These are phyloP conservation scores for Toxotes lorentzi DNA, from an alignment of 2,797 vertebrate genomes.

Conservation along the genomic window DNA sequence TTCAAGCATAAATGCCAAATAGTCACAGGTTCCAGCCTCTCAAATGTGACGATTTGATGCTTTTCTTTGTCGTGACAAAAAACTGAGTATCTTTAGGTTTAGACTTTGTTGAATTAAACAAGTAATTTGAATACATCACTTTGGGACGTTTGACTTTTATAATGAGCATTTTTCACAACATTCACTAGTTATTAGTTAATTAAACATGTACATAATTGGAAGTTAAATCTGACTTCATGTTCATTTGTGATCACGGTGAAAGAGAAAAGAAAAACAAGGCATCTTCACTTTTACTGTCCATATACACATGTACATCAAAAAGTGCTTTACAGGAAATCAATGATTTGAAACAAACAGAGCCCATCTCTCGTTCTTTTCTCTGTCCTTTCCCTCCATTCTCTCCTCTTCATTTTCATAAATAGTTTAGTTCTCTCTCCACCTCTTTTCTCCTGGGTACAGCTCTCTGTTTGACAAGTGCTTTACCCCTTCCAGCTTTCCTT, in stretches of 20 bases:
- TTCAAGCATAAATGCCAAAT: not conserved
- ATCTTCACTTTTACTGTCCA: not conserved
- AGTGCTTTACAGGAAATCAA: not conserved
- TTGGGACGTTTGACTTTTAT: not conserved
- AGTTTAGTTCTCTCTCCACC: constrained; percentile 37
- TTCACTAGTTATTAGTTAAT: too few relatives aligned
- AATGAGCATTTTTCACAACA: too few relatives aligned
- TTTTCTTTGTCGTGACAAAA: not conserved
- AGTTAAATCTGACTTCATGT: not conserved
- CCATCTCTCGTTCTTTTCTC: not conserved
- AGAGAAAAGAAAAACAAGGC: not conserved
- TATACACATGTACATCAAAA: not conserved
- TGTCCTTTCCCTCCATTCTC: not conserved
- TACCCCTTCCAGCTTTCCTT: constrained; percentile 75
- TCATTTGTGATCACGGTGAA: not conserved
- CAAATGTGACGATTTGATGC: not conserved
- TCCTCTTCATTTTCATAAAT: constrained; percentile 31
- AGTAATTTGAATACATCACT: not conserved
- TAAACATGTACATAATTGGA: too few relatives aligned
- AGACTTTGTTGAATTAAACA: not conserved
- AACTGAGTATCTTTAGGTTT: not conserved
- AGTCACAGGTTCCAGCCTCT: not conserved
- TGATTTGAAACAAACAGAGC: not conserved
- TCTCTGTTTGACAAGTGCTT: constrained; percentile 73
- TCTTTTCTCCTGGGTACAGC: constrained; percentile 50